A percentile compares a stretch with the other conserved stretches of the same genome.
Evolutionary conservation across 2,797 vertebrate genomes (phyloP).

Genomic region (Hapalemur alaotrensis): DNA sequence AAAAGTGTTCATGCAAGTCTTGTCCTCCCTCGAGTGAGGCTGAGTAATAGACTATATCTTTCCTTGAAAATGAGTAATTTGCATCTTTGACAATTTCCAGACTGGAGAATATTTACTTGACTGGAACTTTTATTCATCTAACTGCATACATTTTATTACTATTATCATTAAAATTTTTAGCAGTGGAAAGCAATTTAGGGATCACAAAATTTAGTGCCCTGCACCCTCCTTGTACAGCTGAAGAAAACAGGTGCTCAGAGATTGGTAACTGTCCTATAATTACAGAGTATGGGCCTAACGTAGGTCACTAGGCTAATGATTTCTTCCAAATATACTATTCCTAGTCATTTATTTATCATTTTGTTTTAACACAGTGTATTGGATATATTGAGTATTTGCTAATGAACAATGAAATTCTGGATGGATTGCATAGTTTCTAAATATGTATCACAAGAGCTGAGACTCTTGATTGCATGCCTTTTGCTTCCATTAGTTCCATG

Average conservation of each 20-base stretch:
- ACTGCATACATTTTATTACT: background rate
- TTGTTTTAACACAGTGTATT: background rate
- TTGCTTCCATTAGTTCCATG: background rate
- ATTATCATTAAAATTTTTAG: background rate
- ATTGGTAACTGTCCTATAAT: background rate
- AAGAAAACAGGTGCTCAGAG: background rate
- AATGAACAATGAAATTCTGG: background rate
- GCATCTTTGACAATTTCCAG: background rate
- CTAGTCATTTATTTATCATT: conserved; percentile 21
- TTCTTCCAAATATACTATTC: background rate
- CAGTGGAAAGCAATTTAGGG: background rate
- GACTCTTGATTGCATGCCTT: background rate
- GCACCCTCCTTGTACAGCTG: background rate
- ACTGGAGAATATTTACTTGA: background rate
- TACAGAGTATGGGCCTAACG: background rate
- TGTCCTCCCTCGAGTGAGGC: background rate
- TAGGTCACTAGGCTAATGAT: background rate
- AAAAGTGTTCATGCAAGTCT: background rate
- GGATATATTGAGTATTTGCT: background rate
- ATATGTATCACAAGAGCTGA: background rate
- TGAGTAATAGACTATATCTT: background rate
- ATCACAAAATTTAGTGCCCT: background rate
- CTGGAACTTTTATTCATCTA: background rate
- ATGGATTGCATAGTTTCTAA: background rate
- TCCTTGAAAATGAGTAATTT: conserved; percentile 9